Percentiles rank a stretch among this genome's conserved stretches.
Evolutionary conservation across 1,140 invertebrate species (phyloP).

Genomic region (Arctopsyche grandis): DNA sequence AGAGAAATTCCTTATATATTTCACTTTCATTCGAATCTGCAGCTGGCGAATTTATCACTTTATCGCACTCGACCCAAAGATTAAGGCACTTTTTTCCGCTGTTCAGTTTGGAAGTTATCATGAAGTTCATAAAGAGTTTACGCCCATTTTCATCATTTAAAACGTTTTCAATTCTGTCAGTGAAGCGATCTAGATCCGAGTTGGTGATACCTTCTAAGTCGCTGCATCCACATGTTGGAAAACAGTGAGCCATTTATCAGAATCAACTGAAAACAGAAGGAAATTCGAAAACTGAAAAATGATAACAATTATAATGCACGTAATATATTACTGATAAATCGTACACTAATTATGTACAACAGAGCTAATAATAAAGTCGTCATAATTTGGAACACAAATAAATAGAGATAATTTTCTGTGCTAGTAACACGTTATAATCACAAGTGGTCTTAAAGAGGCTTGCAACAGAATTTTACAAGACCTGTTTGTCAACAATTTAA

Average conservation of each 20-base stretch:
- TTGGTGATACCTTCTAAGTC: slow-evolving; percentile 61
- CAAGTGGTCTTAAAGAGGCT: too few species aligned
- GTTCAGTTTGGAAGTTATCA: slow-evolving; percentile 61
- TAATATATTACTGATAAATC: too few species aligned
- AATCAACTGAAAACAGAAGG: not conserved
- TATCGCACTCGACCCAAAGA: slow-evolving; percentile 62
- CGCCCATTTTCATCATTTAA: slow-evolving; percentile 63
- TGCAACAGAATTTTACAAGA: too few species aligned
- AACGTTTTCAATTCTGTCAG: slow-evolving; percentile 65
- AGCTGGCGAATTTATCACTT: slow-evolving; percentile 54
- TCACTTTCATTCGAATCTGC: slow-evolving; percentile 56
- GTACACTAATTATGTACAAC: too few species aligned
- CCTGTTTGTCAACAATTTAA: too few species aligned
- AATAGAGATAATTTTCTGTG: too few species aligned
- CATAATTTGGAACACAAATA: too few species aligned
- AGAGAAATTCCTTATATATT: slow-evolving; percentile 56
- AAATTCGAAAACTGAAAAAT: too few species aligned
- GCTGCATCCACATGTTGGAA: slow-evolving; percentile 61
- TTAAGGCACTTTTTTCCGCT: slow-evolving; percentile 59
- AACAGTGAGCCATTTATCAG: slow-evolving; percentile 62
- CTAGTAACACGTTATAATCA: too few species aligned
- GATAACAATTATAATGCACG: not conserved
- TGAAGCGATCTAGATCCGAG: slow-evolving; percentile 64
- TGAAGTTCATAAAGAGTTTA: slow-evolving; percentile 62
- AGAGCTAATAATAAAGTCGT: too few species aligned